Percentiles rank a stretch among this genome's conserved stretches.
Evolutionary conservation across 2,888 invertebrate species (phyloP).

Genomic region (Leucophora obtusa): DNA sequence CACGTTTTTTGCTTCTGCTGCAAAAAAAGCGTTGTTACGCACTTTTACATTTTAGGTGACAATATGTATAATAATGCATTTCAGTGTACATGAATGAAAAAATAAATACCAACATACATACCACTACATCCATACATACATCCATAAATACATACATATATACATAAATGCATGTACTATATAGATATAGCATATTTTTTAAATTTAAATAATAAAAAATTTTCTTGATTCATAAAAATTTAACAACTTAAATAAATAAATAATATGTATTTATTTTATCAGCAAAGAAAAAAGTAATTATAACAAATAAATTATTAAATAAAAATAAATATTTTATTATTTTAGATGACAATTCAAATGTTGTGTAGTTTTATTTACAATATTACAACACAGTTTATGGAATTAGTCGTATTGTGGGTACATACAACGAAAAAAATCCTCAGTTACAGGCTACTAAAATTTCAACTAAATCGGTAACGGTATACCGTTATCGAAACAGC

Average conservation of each 20-base stretch:
- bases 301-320: conserved; percentile 38
- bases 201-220: conserved; percentile 20
- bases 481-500: too few relatives aligned
- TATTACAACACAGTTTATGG: too few relatives aligned
- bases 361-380: conserved; percentile 9
- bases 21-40: too few relatives aligned
- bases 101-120: too few relatives aligned
- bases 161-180: conserved; percentile 32
- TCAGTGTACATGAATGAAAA: conserved; percentile 23
- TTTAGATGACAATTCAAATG: conserved; percentile 52
- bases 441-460: too few relatives aligned
- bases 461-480: too few relatives aligned
- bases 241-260: conserved; percentile 25
- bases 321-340: conserved; percentile 62
- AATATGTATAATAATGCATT: conserved; percentile 30
- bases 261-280: conserved; percentile 30
- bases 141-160: background rate
- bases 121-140: background rate
- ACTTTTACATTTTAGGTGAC: too few relatives aligned
- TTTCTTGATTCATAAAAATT: conserved; percentile 19
- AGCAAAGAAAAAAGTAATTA: conserved; percentile 25
- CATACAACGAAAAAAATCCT: too few relatives aligned
- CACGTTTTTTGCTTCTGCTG: too few relatives aligned
- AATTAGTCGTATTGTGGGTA: too few relatives aligned
- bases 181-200: conserved; percentile 40